Evolutionary conservation across 2,113 vertebrate genomes (phyloP).

Genomic region (Zosterops pallidus): DNA sequence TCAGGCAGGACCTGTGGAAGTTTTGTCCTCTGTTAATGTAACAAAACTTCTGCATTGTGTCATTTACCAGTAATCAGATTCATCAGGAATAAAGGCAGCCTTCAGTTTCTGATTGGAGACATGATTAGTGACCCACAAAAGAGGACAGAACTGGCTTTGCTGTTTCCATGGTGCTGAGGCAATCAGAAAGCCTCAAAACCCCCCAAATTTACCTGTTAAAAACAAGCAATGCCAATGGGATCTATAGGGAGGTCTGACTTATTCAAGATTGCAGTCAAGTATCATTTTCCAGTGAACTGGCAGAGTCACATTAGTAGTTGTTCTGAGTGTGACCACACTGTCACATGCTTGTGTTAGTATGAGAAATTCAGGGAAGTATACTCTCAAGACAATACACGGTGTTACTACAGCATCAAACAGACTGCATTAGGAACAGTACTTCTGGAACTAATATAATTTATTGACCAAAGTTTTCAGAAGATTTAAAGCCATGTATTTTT

Average conservation of each 20-base stretch:
- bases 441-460: neutral
- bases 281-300: neutral
- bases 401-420: neutral
- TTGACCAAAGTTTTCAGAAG: neutral
- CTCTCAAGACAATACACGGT: neutral
- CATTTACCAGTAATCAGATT: neutral
- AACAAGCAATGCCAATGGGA: neutral
- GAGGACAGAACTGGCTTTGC: neutral
- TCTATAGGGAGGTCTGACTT: neutral
- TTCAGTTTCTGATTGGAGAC: neutral
- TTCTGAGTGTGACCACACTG: neutral
- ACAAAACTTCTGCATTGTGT: neutral
- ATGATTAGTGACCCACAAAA: neutral
- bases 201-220: neutral
- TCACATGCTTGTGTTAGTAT: neutral
- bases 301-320: neutral
- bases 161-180: neutral
- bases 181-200: neutral
- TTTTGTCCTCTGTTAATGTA: neutral
- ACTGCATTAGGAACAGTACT: neutral
- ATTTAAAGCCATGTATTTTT: neutral
- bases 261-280: neutral
- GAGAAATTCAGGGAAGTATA: neutral
- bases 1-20: neutral
- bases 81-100: neutral